Evolutionary conservation across 2,113 vertebrate species (phyloP).

Genomic region (Hippolais icterina): DNA sequence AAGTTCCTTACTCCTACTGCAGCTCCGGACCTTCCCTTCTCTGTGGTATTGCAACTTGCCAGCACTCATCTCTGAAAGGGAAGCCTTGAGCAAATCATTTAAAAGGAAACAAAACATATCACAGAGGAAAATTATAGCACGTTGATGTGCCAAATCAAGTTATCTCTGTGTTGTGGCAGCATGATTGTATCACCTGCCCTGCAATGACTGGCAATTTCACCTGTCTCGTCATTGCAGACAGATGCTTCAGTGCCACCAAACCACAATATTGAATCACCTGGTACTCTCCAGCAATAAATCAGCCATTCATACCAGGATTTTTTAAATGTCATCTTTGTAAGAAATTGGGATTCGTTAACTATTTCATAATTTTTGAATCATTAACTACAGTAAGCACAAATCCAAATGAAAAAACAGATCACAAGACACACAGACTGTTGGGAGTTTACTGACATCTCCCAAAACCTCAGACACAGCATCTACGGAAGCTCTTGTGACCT

Average conservation of each 20-base stretch:
- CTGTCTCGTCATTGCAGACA: background rate
- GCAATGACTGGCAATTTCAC: background rate
- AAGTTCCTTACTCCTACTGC: conserved; percentile 36
- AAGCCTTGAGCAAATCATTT: background rate
- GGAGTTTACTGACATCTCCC: background rate
- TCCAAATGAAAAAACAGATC: background rate
- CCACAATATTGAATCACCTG: background rate
- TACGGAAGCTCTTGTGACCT: background rate
- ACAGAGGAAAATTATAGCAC: background rate
- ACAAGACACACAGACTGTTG: background rate
- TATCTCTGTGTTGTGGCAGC: background rate
- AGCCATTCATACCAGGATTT: background rate
- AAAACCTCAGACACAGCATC: background rate
- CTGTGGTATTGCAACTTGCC: conserved; percentile 2
- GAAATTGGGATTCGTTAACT: background rate
- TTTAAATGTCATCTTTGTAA: background rate
- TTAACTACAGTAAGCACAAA: background rate
- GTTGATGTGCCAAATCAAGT: background rate
- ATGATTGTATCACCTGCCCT: background rate
- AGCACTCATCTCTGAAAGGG: conserved; percentile 9
- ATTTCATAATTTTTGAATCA: background rate
- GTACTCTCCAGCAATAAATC: background rate
- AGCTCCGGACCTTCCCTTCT: conserved; percentile 40
- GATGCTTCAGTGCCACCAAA: background rate
- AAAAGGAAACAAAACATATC: background rate